These are phyloP conservation scores for Biston stratarius DNA, from an alignment of 2,888 invertebrate genomes.

Conservation along the genomic window DNA sequence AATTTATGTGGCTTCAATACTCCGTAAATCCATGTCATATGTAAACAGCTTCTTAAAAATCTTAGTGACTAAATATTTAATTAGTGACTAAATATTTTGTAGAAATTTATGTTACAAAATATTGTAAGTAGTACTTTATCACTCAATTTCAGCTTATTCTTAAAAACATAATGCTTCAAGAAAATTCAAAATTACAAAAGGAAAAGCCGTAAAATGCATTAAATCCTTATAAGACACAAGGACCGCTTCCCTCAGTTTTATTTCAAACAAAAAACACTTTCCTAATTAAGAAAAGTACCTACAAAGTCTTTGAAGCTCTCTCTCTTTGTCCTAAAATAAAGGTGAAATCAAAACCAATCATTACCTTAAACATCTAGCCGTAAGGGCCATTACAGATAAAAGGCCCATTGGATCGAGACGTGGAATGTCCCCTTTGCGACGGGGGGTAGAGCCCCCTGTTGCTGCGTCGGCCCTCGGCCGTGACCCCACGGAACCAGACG, in stretches of 20 bases:
- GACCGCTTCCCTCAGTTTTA: constrained; percentile 15
- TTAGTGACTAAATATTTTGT: neutral
- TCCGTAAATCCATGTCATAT: too few species aligned
- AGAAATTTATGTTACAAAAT: too few species aligned
- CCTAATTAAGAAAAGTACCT: constrained; percentile 34
- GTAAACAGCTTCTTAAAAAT: too few species aligned
- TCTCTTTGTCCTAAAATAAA: constrained; percentile 42
- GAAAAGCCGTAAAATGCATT: constrained; percentile 2
- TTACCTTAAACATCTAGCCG: constrained; percentile 60
- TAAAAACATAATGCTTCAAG: neutral
- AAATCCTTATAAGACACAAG: constrained; percentile 10
- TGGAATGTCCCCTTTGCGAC: constrained; percentile 53
- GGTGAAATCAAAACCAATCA: constrained; percentile 57
- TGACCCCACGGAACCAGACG: constrained; percentile 31
- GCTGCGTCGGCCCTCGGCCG: constrained; percentile 19
- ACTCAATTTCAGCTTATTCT: neutral
- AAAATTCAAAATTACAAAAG: neutral
- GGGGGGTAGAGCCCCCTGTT: constrained; percentile 31
- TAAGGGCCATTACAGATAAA: constrained; percentile 60
- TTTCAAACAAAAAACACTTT: constrained; percentile 26
- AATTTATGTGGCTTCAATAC: too few species aligned
- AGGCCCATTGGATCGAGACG: constrained; percentile 54
- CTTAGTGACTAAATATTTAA: too few species aligned
- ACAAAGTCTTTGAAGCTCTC: constrained; percentile 28
- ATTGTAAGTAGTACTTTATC: too few species aligned